Evolutionary conservation across 2,113 vertebrate species (phyloP), one percentile per base, ranked within the genome.

Genomic region (Limanda limanda): DNA sequence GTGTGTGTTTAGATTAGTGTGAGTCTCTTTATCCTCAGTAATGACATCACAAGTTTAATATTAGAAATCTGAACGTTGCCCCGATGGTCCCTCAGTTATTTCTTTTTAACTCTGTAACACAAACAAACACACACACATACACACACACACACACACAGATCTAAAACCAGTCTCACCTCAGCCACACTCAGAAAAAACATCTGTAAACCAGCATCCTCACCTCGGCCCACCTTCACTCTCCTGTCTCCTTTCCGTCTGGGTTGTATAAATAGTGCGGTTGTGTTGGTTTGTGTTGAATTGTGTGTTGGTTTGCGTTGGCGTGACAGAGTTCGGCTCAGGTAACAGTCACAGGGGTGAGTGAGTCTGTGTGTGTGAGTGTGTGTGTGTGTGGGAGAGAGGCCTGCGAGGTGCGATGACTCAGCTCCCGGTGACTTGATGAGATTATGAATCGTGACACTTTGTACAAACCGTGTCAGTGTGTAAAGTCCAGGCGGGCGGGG

Each of bases 181-280:
- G 66, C 40, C 48, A 14, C 74, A 57, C 72, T 61, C 11, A 51
- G 7, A 31, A 62, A 31, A 62, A 76, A 80, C 86, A 84, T 81
- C 82, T 88, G 86, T 69, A 87, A 84, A n/a, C 52, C 31, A 79
- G 83, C 81, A 45, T 76, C 75, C 57, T 67, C 52, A 15, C 57
- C 14, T 59, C 52, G 3, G 48, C 45, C 45, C 35, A 69, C 15
- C 45, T 55, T 71, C 52, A 7, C 27, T 51, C 47, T 42, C 13
- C 63, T 45, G 12, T 67, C 55, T 80, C 27, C 65, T 47, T 47
- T 62, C 23, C 31, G n/a, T 20, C 58, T 55, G 45, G 58, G 52
- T 52, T 15, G 42, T 45, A 45, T 45, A 18, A 48, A 18, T 18
- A 15, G 45, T 18, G 45, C 1, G 45, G n/a, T 52, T 18, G 15